Base-by-base conservation (phyloP, 2,888 invertebrate species). In the Dichetophora obliterata region DNA sequence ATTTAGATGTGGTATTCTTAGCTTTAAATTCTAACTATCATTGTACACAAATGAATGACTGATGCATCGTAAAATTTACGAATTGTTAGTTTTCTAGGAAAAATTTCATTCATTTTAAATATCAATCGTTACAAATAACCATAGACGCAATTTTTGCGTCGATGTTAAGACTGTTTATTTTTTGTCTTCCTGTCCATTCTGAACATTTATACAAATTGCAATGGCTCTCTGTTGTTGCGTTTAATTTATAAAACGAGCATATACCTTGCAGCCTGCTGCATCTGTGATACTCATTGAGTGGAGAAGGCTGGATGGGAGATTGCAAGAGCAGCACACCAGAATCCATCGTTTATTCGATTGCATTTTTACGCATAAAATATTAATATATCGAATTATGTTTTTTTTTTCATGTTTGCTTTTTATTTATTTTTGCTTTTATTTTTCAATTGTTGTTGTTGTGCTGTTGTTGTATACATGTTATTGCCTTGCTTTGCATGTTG, bases 301-400 rank as follows among this genome's bases (percentile, higher is more conserved):
- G 37, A 65, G 19, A 3, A 19, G 14, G 5, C 3, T 11, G 11
- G 3, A 19, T 14, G 22, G 59, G 4, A 22, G 59, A 37, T 6
- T 37, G 6, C 24, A 27, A 59, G 27, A 59, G 59, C 66, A 43
- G 22, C 22, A n/a, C 19, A 43, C 14, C 69, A 31, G 31, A 27
- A 48, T 48, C n/a, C 70, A 52, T 70, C 70, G 70, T 57, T 54
- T n/a, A 70, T 70, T 70, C 70, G 70, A 70, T 70, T 70, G 54
- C 70, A 70, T 54, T 70, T 70, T 69, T 70, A 70, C 54, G 57
- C 70, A 70, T 70, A 54, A 54, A 70, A 57, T 70, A 70, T 70
- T 70, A 57, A 70, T 70, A 43, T 43, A 54, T 34, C 50, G 52
- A 34, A 34, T 34, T 31, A 37, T 22, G 19, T 37, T 37, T 31